Evolutionary conservation across 2,797 vertebrate species (phyloP).

Genomic region (Sebastes taczanowskii): DNA sequence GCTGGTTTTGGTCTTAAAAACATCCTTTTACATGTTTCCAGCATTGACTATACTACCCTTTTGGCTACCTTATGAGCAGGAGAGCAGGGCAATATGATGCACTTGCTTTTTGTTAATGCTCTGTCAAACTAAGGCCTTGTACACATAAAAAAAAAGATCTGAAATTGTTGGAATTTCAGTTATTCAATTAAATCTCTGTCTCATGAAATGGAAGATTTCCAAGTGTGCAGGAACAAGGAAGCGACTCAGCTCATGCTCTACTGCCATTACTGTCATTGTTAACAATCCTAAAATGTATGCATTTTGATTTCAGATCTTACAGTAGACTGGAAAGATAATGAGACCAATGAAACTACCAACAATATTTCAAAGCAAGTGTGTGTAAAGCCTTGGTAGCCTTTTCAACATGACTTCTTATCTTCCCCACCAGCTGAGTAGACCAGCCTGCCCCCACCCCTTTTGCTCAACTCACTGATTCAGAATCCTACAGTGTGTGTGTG

Average conservation of each 20-base stretch:
- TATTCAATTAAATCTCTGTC: background rate
- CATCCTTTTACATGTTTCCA: constrained; percentile 11
- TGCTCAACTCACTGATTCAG: constrained; percentile 57
- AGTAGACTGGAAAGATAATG: background rate
- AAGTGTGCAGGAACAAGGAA: constrained; percentile 6
- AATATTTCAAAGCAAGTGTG: constrained; percentile 33
- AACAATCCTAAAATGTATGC: background rate
- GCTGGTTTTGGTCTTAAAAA: constrained; percentile 64
- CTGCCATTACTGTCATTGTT: constrained; percentile 10
- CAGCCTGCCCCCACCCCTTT: constrained; percentile 44
- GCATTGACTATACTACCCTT: constrained; percentile 26
- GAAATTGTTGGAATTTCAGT: background rate
- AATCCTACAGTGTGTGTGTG: constrained; percentile 31
- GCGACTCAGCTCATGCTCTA: constrained; percentile 2
- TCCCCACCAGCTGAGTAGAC: constrained; percentile 52
- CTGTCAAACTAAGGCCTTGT: constrained; percentile 42
- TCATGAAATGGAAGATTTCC: background rate
- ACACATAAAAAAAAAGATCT: background rate
- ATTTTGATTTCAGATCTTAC: constrained; percentile 5
- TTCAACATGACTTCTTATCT: constrained; percentile 51
- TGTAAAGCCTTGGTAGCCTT: constrained; percentile 63
- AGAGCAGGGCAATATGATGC: constrained; percentile 34
- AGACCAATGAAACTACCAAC: constrained; percentile 9
- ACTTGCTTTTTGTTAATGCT: constrained; percentile 13
- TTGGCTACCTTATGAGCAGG: constrained; percentile 32